Conservation (phyloP, 2,113 vertebrate species). For the Noctilio leporinus region DNA sequence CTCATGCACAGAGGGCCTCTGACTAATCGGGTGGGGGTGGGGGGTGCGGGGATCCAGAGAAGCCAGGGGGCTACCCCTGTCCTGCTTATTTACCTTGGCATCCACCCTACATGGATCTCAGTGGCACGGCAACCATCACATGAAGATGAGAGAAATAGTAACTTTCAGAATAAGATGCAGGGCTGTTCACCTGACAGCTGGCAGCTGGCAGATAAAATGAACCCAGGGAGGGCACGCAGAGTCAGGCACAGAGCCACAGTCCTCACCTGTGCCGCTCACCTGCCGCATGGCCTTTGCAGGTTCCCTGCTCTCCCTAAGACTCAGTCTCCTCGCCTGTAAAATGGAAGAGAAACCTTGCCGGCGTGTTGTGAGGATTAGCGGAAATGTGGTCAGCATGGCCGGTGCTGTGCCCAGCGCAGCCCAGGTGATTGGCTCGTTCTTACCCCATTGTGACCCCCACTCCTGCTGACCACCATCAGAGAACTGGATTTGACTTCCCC, state of each 20-base stretch:
- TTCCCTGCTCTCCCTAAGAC: background rate
- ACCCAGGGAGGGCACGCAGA: background rate
- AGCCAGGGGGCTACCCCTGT: background rate
- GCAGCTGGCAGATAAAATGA: background rate
- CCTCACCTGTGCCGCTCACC: background rate
- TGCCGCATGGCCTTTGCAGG: background rate
- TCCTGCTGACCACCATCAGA: too few species aligned
- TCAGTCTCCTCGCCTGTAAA: background rate
- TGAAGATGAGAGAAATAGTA: background rate
- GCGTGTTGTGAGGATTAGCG: background rate
- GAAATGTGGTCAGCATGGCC: background rate
- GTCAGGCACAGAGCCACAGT: rapidly evolving
- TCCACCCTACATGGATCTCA: background rate
- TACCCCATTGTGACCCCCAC: background rate
- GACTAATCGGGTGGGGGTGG: background rate
- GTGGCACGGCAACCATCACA: background rate
- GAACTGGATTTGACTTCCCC: background rate
- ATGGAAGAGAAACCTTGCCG: too few species aligned
- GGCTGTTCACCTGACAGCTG: background rate
- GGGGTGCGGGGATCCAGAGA: background rate
- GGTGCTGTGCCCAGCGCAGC: background rate
- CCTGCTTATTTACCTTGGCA: background rate
- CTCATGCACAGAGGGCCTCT: background rate
- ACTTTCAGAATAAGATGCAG: background rate
- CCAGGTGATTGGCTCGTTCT: background rate